Base-by-base conservation (phyloP, 2,113 vertebrate genomes). In the Leptosomus discolor region DNA sequence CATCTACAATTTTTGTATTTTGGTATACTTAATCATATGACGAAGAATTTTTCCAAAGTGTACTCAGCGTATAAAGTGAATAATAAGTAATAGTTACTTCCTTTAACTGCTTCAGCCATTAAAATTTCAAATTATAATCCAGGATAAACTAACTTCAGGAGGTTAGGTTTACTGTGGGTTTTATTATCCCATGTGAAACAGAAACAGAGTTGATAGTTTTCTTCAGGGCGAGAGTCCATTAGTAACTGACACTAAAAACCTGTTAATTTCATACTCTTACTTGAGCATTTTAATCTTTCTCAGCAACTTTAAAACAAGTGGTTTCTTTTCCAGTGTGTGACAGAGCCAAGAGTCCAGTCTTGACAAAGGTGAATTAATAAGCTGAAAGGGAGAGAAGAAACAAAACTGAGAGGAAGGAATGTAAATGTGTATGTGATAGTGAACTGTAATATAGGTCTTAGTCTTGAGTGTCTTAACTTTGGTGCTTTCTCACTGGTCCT, bases 61-160 rank as follows among this genome's bases (percentile, higher is more conserved):
- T 54, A 51, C 12, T 79, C 80, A 51, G 39, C 11, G 22, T 67
- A 64, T 51, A 67, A 74, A 90, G 5, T 76, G 65, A 95, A 79
- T 85, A 85, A 53, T 56, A 90, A 12, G 37, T 37, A 87, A 70
- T 69, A 91, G 53, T 89, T 95, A 97, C 86, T 97, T 96, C 94
- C 50, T 94, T 95, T 96, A 92, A 97, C 92, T 96, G 41, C 26
- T 87, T 75, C 86, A 8, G 29, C 76, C 36, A n/a, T 90, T 86
- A 70, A 96, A 94, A 71, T 94, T 88, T 94, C 70, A 85, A 92
- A 91, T 80, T 93, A 63, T 95, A 94, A 94, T 94, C 94, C 79
- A 96, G 97, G 85, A 89, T 84, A 97, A 98, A 98, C 94, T 93
- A 95, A 94, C 77, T 91, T 87, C 78, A 91, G 81, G 91, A 97